phyloP scores from a whole-genome alignment of 1,140 invertebrate species.

The Matsumurasca onukii region DNA sequence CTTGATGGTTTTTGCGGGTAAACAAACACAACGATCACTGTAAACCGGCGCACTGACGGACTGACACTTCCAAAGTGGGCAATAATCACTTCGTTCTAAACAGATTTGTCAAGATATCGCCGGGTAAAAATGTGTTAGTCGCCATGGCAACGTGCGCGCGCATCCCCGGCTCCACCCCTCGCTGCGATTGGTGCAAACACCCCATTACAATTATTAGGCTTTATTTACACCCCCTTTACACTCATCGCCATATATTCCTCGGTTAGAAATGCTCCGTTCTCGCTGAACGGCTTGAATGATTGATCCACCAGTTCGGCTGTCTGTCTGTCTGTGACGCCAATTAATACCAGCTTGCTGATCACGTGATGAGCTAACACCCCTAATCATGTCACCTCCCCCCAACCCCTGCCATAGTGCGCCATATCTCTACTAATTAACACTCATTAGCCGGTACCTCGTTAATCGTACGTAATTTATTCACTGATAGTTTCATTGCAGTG shows the following conservation, averaged over 20 bases:
- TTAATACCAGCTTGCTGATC: constrained; percentile 2
- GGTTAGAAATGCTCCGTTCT: neutral
- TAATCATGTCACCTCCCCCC: neutral
- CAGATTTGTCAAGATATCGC: constrained; percentile 11
- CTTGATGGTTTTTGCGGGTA: neutral
- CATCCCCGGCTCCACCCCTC: neutral
- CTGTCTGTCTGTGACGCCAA: constrained; percentile 1
- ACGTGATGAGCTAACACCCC: neutral
- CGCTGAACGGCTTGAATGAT: constrained; percentile 14
- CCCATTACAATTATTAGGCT: constrained; percentile 25
- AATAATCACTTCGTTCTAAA: constrained; percentile 17
- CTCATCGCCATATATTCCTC: constrained; percentile 20
- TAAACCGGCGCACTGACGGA: neutral
- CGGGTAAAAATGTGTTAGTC: neutral
- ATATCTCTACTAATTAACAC: neutral
- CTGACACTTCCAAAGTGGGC: constrained; percentile 25
- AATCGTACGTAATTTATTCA: constrained; percentile 16
- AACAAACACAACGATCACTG: neutral
- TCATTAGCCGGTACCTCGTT: neutral
- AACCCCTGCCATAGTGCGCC: neutral
- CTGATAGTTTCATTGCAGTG: constrained; percentile 6
- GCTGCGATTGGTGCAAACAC: constrained; percentile 9
- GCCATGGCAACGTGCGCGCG: constrained; percentile 21
- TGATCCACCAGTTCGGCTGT: neutral
- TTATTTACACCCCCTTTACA: constrained; percentile 22